Evolutionary conservation across 2,797 vertebrate genomes (phyloP).

Genomic region (Danionella dracula): DNA sequence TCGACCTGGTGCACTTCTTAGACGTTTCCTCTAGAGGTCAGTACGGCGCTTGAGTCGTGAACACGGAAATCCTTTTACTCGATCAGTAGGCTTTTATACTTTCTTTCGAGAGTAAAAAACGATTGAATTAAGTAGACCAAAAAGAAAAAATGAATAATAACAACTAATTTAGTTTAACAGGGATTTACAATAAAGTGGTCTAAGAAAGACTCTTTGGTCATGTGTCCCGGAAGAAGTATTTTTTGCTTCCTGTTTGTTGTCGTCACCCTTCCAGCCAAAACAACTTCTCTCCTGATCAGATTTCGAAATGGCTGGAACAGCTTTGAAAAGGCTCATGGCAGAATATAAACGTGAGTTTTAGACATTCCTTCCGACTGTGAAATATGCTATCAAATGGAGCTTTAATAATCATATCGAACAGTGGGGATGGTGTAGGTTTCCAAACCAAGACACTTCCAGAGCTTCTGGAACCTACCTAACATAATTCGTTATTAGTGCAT

Average conservation of each 20-base stretch:
- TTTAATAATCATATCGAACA: neutral
- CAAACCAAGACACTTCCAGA: neutral
- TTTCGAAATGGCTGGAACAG: constrained; percentile 68
- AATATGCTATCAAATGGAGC: neutral
- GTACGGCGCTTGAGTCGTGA: too few species aligned
- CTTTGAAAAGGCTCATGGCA: constrained; percentile 74
- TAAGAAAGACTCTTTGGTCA: too few species aligned
- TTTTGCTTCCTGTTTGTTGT: constrained; percentile 2
- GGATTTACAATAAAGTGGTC: too few species aligned
- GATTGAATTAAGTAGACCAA: too few species aligned
- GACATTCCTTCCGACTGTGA: neutral
- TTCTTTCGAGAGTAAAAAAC: too few species aligned
- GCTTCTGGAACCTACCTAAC: too few species aligned
- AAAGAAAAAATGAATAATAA: neutral
- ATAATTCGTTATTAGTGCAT: too few species aligned
- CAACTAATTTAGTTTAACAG: too few species aligned
- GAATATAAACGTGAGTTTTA: constrained; percentile 72
- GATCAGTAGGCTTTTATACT: too few species aligned
- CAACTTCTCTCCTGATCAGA: neutral
- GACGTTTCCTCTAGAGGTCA: constrained; percentile 20
- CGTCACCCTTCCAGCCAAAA: constrained; percentile 16
- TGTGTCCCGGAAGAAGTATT: constrained; percentile 26
- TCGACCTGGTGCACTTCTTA: neutral
- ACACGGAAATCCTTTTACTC: too few species aligned
- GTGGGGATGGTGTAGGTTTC: too few species aligned